phyloP scores from a whole-genome alignment of 2,797 vertebrate species.

The Harpagifer antarcticus region DNA sequence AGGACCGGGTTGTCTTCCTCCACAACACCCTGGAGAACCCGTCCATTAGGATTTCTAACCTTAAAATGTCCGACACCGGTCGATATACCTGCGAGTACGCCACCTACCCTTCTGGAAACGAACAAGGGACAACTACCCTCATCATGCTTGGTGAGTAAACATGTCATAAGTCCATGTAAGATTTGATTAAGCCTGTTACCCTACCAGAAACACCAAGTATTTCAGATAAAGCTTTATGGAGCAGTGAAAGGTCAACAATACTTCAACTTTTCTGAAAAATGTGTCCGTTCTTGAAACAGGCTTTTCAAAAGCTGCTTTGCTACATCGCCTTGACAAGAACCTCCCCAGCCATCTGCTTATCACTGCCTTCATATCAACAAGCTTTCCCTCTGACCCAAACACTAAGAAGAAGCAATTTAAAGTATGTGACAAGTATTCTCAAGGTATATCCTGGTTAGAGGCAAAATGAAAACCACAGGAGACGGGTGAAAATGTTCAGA shows the following conservation, averaged over 20 bases:
- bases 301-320: conserved; percentile 41
- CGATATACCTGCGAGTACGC: conserved; percentile 90
- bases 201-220: neutral
- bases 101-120: conserved; percentile 89
- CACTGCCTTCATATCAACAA: conserved; percentile 33
- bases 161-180: neutral
- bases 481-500: conserved; percentile 9
- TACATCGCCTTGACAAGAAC: conserved; percentile 41
- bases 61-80: conserved; percentile 86
- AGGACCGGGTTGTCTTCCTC: conserved; percentile 78
- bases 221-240: neutral
- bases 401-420: conserved; percentile 54
- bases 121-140: conserved; percentile 85
- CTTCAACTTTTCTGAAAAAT: conserved; percentile 2
- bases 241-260: conserved; percentile 18
- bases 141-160: conserved; percentile 86
- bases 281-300: conserved; percentile 10
- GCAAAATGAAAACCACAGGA: conserved; percentile 24
- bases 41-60: conserved; percentile 82
- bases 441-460: conserved; percentile 9
- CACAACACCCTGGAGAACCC: conserved; percentile 78
- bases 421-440: conserved; percentile 38
- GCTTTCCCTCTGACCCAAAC: conserved; percentile 25
- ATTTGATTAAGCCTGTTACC: neutral
- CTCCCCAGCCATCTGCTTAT: conserved; percentile 67